phyloP scores from a whole-genome alignment of 2,113 vertebrate genomes.

The Megaceryle torquata region DNA sequence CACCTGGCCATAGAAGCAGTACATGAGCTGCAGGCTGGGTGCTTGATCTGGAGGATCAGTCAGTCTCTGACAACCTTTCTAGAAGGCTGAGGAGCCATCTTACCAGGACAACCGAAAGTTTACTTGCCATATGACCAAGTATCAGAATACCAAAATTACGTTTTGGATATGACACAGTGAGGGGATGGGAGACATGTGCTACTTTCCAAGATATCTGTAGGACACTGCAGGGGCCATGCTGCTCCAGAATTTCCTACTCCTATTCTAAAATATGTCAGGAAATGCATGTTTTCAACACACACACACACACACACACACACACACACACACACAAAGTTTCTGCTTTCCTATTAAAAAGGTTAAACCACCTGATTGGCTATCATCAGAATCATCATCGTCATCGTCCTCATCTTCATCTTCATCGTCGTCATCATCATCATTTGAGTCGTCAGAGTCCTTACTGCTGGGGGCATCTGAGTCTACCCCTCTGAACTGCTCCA shows the following conservation, averaged over 20 bases:
- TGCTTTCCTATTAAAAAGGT: conserved; percentile 60
- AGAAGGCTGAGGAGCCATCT: not conserved
- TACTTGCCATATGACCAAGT: not conserved
- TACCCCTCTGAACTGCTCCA: conserved; percentile 80
- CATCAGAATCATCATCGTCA: conserved; percentile 88
- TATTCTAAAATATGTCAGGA: not conserved
- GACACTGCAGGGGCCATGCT: not conserved
- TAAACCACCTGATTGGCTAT: conserved; percentile 91
- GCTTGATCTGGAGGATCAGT: not conserved
- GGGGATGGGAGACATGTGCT: not conserved
- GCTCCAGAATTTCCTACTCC: not conserved
- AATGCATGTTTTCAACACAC: not conserved
- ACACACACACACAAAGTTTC: not conserved
- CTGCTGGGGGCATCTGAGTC: conserved; percentile 89
- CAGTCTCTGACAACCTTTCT: not conserved
- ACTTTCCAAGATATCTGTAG: not conserved
- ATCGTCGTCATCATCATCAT: conserved; percentile 91
- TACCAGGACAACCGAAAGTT: not conserved
- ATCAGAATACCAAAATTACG: not conserved
- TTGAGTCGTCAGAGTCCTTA: conserved; percentile 91
- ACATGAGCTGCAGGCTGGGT: not conserved
- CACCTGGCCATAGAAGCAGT: not conserved
- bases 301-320: not conserved
- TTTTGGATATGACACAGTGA: not conserved
- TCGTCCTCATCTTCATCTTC: conserved; percentile 90